Evolutionary conservation across 2,797 vertebrate genomes (phyloP), one percentile per base, ranked within the genome.

Genomic region (Ficedula albicollis): DNA sequence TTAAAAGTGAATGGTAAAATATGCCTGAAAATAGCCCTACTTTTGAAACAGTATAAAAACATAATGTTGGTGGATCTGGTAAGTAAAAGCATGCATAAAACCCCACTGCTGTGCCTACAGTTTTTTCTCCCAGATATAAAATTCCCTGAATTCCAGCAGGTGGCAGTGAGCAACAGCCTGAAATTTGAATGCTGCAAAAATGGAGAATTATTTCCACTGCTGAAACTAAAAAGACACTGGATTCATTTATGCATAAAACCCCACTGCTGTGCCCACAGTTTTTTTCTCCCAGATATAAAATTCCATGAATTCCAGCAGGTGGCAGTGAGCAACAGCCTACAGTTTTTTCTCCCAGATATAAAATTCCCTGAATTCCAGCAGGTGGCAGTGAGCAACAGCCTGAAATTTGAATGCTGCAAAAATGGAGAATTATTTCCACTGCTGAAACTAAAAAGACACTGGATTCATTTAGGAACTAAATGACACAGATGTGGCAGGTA

Each of bases 291-390:
- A 5, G 0, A 11, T 34, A 12, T 30, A 43, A 81, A 49, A 79
- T 55, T 43, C 55, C 63, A 21, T n/a, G 9, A 44, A 43, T 9
- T 48, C 95, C 97, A 97, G 92, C 69, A 97, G 97, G 89, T 96
- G 97, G 94, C 95, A 95, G 66, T 83, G 96, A 96, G 82, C 91
- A 95, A 84, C 55, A 90, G n/a, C n/a, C n/a, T n/a, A n/a, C n/a
- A n/a, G n/a, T n/a, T n/a, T n/a, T n/a, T 59, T 32, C 1, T 48
- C 15, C 4, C 8, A 5, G 0, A 11, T 34, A 12, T 30, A 43
- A 81, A 49, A 79, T 55, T 43, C 55, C 63, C 21, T n/a, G 9
- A 44, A 43, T 9, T 48, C 95, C 97, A 97, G 92, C 69, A 97
- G 97, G 89, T 96, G 97, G 94, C 95, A 95, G 66, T 83, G 96